A percentile compares a stretch with the other conserved stretches of the same genome.
These are phyloP conservation scores for Dryoscopus gambensis DNA, from an alignment of 2,113 vertebrate genomes.

Conservation along the genomic window DNA sequence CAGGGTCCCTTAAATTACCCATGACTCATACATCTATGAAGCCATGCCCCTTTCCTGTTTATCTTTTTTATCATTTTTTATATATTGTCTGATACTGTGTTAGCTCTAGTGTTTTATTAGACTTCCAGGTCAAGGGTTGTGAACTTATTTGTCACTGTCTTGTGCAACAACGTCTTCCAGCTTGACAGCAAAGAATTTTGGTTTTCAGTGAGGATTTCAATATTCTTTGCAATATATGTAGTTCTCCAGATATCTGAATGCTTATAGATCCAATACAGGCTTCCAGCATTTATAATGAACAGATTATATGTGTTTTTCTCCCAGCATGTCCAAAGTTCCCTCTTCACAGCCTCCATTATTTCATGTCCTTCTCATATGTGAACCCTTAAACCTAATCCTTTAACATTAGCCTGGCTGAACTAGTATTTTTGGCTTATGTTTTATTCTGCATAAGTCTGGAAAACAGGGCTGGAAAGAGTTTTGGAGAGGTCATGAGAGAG, in stretches of 20 bases:
- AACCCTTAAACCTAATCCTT: neutral
- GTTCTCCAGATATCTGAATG: neutral
- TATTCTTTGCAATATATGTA: neutral
- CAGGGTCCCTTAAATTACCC: neutral
- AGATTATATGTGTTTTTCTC: neutral
- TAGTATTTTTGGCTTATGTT: neutral
- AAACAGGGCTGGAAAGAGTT: neutral
- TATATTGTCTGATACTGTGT: neutral
- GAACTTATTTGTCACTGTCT: neutral
- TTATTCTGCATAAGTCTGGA: neutral
- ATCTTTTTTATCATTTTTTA: neutral
- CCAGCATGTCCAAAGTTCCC: neutral
- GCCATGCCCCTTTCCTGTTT: neutral
- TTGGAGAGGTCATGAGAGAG: neutral
- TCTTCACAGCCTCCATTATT: neutral
- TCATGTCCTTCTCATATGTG: neutral
- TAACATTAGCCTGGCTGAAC: neutral
- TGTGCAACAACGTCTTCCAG: neutral
- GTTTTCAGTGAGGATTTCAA: neutral
- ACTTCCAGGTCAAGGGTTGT: constrained; percentile 1
- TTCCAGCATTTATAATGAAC: neutral
- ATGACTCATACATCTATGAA: neutral
- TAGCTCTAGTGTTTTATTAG: neutral
- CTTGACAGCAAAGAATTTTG: neutral
- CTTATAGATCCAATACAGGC: neutral